Evolutionary conservation across 2,888 invertebrate genomes (phyloP), one percentile per base, ranked within the genome.

Genomic region (Alcis repandata): DNA sequence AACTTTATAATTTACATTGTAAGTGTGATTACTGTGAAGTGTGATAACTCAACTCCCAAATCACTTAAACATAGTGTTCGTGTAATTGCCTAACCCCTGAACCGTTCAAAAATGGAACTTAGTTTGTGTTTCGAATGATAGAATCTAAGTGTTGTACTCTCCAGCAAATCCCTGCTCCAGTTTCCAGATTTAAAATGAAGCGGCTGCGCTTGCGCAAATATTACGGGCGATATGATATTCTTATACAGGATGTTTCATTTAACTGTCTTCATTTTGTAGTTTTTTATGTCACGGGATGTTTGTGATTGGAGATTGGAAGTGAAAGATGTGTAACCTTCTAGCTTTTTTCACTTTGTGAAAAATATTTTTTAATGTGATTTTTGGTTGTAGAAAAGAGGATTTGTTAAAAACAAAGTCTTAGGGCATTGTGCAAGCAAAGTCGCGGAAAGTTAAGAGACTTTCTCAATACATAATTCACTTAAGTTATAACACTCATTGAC

Each of bases 111-210:
- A 3, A 1, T 40, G 2, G 40, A 40, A 17, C 2, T 4, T 49
- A 32, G 32, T 7, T 20, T 38, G 36, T 38, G 19, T 1, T 36
- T 19, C 19, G n/a, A 56, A 56, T n/a, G 6, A 56, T 45, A 36
- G 32, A 33, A 40, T 49, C 49, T 49, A 33, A 56, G 52, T 63
- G 54, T 65, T 57, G 54, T 33, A 61, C 57, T 40, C 70, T 75
- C 69, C 69, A 60, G 65, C 71, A 74, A 80, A 82, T 79, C 78
- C 72, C 79, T 83, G 89, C 73, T 83, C 89, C 77, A 88, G 79
- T 85, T 89, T 88, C 87, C 89, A 85, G 79, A 87, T 81, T 88
- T 85, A 88, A 84, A 85, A 79, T 83, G 71, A 70, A 75, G 67
- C 73, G 66, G 63, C 63, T 68, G 67, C 77, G 68, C 75, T 79